A percentile compares a stretch with the other conserved stretches of the same genome.
phyloP scores from a whole-genome alignment of 2,113 vertebrate genomes.

The Hemichromis elongatus region DNA sequence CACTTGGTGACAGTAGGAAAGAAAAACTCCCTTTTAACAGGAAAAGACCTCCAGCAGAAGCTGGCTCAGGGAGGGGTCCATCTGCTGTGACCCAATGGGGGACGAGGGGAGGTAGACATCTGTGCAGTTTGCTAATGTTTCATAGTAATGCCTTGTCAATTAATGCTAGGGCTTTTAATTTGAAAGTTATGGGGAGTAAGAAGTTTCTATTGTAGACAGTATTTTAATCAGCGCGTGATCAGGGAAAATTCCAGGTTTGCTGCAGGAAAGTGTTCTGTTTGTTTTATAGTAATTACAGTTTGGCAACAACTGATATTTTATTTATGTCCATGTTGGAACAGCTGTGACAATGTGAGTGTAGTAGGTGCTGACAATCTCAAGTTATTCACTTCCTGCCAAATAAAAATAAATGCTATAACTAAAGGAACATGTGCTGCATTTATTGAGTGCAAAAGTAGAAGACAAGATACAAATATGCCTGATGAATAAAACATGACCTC shows the following conservation, averaged over 20 bases:
- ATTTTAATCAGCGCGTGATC: accelerated
- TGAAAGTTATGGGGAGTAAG: not conserved
- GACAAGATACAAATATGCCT: not conserved
- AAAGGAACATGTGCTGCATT: not conserved
- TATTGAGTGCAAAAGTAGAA: not conserved
- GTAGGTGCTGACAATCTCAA: not conserved
- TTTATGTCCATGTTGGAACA: too few species aligned
- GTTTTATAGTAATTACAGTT: not conserved
- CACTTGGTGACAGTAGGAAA: not conserved
- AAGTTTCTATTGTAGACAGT: not conserved
- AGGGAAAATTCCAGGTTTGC: not conserved
- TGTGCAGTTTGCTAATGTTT: not conserved
- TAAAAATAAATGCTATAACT: not conserved
- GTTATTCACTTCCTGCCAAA: not conserved
- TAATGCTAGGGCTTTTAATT: not conserved
- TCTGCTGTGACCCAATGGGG: not conserved
- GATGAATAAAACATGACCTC: not conserved
- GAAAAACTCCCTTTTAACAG: not conserved
- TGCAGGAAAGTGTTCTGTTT: not conserved
- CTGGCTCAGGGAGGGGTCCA: not conserved
- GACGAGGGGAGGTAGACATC: not conserved
- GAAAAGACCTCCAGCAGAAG: not conserved
- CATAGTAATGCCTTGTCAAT: not conserved
- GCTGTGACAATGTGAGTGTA: not conserved
- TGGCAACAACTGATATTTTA: not conserved